Percentiles rank a stretch among this genome's conserved stretches.
Evolutionary conservation across 2,797 vertebrate species (phyloP).

Genomic region (Myiothlypis coronata): DNA sequence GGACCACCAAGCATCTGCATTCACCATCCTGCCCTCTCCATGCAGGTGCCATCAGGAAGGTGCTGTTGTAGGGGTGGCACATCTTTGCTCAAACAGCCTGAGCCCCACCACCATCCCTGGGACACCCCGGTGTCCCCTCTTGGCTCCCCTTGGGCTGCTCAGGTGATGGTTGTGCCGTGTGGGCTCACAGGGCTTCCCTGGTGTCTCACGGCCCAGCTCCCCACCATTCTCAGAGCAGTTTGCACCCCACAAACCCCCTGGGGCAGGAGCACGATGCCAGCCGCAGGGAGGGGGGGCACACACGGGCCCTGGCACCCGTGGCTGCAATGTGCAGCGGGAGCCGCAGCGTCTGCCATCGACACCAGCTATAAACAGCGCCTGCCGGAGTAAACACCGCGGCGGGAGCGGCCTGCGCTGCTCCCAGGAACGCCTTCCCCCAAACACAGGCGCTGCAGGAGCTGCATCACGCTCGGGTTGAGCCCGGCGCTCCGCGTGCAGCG

Average conservation of each 20-base stretch:
- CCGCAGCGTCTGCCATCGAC: neutral
- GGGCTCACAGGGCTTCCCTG: neutral
- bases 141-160: neutral
- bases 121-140: neutral
- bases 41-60: fast-evolving
- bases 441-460: neutral
- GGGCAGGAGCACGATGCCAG: fast-evolving
- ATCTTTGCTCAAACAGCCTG: neutral
- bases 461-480: neutral
- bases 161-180: fast-evolving
- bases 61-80: fast-evolving
- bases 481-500: fast-evolving
- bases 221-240: fast-evolving
- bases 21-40: neutral
- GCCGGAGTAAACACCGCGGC: neutral
- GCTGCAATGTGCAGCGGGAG: neutral
- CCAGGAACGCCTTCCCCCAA: neutral
- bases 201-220: fast-evolving
- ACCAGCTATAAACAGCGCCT: neutral
- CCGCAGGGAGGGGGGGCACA: neutral
- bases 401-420: neutral
- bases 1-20: fast-evolving
- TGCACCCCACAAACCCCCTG: fast-evolving
- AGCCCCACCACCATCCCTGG: neutral
- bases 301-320: fast-evolving